phyloP scores from a whole-genome alignment of 2,888 invertebrate species.

The Conistra vaccinii region DNA sequence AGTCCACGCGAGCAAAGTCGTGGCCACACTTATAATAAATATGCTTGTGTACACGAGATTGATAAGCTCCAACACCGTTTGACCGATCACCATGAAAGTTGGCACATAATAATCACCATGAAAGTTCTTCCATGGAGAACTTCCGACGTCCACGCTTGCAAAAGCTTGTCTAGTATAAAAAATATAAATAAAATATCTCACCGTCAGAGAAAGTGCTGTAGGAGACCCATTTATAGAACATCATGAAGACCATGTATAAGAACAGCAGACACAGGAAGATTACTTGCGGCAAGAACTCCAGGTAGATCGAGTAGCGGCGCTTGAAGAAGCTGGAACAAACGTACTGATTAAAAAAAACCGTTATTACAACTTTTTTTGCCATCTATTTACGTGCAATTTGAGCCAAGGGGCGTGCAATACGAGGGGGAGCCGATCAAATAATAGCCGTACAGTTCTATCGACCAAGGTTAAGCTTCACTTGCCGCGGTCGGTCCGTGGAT shows the following conservation, averaged over 20 bases:
- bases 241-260: conserved; percentile 97
- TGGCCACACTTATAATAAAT: not conserved
- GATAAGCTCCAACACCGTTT: not conserved
- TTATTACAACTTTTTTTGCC: not conserved
- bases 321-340: conserved; percentile 91
- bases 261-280: conserved; percentile 97
- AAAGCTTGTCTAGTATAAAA: not conserved
- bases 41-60: not conserved
- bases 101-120: not conserved
- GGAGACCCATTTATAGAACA: conserved; percentile 97
- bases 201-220: conserved; percentile 91
- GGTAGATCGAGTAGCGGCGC: conserved; percentile 92
- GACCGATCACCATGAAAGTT: not conserved
- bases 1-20: not conserved
- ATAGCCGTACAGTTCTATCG: not conserved
- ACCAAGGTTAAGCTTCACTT: not conserved
- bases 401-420: not conserved
- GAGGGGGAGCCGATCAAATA: not conserved
- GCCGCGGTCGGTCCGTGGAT: not conserved
- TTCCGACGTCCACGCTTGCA: not conserved
- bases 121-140: too few species aligned
- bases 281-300: conserved; percentile 97
- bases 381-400: not conserved
- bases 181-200: conserved; percentile 58
- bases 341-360: not conserved